These are phyloP conservation scores for Agrilus mali DNA, from an alignment of 2,888 invertebrate species.

Conservation along the genomic window DNA sequence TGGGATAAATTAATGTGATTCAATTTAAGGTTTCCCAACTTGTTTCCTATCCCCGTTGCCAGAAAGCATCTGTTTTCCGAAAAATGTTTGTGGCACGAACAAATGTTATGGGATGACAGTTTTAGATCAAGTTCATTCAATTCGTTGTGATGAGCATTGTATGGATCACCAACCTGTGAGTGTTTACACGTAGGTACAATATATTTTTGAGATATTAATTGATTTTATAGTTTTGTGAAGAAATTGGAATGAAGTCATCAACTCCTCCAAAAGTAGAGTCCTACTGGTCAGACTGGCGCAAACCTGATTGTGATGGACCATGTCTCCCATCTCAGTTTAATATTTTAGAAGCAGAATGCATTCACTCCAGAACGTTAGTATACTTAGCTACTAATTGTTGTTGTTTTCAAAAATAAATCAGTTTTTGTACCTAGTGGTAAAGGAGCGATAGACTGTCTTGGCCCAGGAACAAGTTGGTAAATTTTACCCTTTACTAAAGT, in stretches of 20 bases:
- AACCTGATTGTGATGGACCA: conserved; percentile 19
- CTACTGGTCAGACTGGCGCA: conserved; percentile 30
- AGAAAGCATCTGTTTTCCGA: conserved; percentile 27
- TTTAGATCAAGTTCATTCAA: conserved; percentile 25
- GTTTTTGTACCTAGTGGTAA: no score
- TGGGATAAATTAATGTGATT: no score
- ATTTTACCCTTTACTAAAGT: conserved; percentile 1
- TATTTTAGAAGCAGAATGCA: conserved; percentile 25
- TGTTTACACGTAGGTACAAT: no score
- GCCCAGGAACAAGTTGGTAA: conserved; percentile 33
- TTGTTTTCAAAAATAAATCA: no score
- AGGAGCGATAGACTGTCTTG: conserved; percentile 30
- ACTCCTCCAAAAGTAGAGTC: conserved; percentile 23
- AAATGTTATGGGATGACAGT: conserved; percentile 25
- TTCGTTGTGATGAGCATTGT: conserved; percentile 29
- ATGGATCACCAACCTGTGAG: conserved; percentile 28
- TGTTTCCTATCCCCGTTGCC: conserved; percentile 32
- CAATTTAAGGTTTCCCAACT: conserved; percentile 33
- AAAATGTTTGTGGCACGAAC: conserved; percentile 31
- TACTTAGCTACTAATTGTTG: not conserved
- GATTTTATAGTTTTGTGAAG: conserved; percentile 29
- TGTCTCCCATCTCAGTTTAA: conserved; percentile 17
- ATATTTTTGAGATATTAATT: no score
- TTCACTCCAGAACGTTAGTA: conserved; percentile 30
- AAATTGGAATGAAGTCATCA: conserved; percentile 23